phyloP scores from a whole-genome alignment of 1,140 invertebrate genomes.

The Zelostemma sp. region DNA sequence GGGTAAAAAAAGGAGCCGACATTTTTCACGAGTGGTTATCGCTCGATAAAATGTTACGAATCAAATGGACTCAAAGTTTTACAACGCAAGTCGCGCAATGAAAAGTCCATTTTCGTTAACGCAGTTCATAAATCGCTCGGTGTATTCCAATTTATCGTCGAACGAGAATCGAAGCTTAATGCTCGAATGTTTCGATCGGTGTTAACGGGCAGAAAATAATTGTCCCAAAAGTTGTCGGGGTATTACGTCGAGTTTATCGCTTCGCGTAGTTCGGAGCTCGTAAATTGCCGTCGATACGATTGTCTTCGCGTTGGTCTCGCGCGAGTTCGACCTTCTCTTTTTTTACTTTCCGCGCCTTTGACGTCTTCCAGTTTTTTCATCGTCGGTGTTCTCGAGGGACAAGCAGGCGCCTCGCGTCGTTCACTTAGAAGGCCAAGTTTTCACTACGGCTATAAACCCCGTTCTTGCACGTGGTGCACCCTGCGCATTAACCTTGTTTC shows the following conservation, averaged over 20 bases:
- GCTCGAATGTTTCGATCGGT: conserved; percentile 7
- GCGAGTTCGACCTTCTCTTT: conserved; percentile 8
- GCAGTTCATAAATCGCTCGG: too few species aligned
- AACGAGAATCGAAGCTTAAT: too few species aligned
- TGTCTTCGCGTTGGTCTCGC: conserved; percentile 35
- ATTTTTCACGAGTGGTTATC: too few species aligned
- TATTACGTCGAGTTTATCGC: conserved; percentile 29
- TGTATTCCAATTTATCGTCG: too few species aligned
- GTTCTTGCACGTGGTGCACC: conserved; percentile 12
- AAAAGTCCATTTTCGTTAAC: too few species aligned
- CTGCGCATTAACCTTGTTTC: conserved; percentile 26
- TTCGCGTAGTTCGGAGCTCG: conserved; percentile 12
- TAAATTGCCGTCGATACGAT: conserved; percentile 31
- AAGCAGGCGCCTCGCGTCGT: conserved; percentile 2
- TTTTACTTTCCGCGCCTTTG: conserved; percentile 15
- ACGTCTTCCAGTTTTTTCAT: conserved; percentile 3
- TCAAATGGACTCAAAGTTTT: too few species aligned
- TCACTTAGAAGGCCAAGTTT: conserved; percentile 16
- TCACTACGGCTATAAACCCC: conserved; percentile 23
- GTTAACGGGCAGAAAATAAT: conserved; percentile 23
- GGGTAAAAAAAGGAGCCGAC: too few species aligned
- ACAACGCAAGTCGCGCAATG: too few species aligned
- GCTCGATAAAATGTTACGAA: too few species aligned
- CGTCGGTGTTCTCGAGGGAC: conserved; percentile 4
- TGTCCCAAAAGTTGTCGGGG: conserved; percentile 21